Evolutionary conservation across 2,797 vertebrate species (phyloP), one percentile per base, ranked within the genome.

Genomic region (Coregonus ussuriensis): DNA sequence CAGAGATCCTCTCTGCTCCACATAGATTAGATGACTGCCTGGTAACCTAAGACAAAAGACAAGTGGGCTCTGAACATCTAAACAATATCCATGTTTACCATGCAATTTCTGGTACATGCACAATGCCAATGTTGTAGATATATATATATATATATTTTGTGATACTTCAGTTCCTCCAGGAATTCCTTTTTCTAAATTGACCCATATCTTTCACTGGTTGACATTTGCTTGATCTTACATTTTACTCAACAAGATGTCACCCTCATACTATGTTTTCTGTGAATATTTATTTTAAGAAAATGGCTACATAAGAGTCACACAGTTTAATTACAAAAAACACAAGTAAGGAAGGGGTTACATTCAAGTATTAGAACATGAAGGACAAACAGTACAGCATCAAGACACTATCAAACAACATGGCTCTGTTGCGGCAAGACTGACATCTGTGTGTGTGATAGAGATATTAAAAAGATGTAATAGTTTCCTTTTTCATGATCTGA

Each of bases 341-440:
- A 77, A 76, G 51, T 71, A 35, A 73, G 18, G 67, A 79, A 53
- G 35, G 71, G 76, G 77, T 83, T 83, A 84, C 83, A 86, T 86
- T 88, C 83, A 85, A 51, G 0, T 18, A 63, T 74, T 71, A 74
- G 35, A 72, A 63, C 63, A 51, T 74, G 74, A 76, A 79, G 83
- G 77, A 81, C 77, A 82, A 72, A 37, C n/a, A 35, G 66, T 80
- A 84, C 81, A 85, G 83, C 79, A 82, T 82, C 75, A 74, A 78
- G 54, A 68, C 66, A 65, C 63, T 69, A 74, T 72, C 78, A 35
- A 37, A 25, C 25, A 25, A 25, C 25, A 25, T 25, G 25, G 25
- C 25, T 25, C 25, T 25, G 25, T 25, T 25, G 25, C 25, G 25
- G 25, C 25, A 25, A 25, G 25, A 25, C 25, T 25, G 25, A 25